Conservation (phyloP, 2,797 vertebrate genomes). For the Peromyscus nudipes region DNA sequence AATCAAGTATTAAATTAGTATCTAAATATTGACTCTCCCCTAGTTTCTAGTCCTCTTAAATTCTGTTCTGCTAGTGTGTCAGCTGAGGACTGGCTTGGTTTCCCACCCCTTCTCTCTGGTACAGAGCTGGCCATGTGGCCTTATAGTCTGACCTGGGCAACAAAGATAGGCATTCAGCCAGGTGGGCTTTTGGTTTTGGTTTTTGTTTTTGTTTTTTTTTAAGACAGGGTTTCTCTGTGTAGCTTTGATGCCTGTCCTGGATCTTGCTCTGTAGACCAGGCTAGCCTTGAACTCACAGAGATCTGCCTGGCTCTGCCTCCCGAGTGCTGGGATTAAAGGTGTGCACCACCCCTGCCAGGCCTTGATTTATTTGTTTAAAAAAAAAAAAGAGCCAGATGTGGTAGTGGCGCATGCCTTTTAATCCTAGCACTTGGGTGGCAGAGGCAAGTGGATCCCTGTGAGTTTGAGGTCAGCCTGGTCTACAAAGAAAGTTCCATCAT, state of each 20-base stretch:
- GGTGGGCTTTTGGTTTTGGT: background rate
- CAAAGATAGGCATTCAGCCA: background rate
- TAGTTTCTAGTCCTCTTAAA: background rate
- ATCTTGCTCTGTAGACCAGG: too few relatives aligned
- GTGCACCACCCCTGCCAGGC: too few relatives aligned
- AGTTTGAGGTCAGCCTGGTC: background rate
- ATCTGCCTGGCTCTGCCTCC: too few relatives aligned
- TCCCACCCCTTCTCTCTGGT: background rate
- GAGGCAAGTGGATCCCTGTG: background rate
- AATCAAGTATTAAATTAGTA: conserved; percentile 22
- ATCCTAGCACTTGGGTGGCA: background rate
- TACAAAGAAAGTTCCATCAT: background rate
- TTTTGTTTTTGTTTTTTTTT: too few relatives aligned
- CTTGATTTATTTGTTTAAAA: background rate
- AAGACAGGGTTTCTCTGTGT: too few relatives aligned
- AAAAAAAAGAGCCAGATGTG: background rate
- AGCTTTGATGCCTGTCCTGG: too few relatives aligned
- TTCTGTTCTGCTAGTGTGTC: background rate
- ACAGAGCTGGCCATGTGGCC: background rate
- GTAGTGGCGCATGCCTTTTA: too few relatives aligned
- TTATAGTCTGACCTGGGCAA: background rate
- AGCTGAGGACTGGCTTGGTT: background rate
- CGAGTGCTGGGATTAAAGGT: too few relatives aligned
- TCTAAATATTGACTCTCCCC: background rate
- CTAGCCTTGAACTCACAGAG: too few relatives aligned